These are phyloP conservation scores for Trochalopteron elliotii DNA, from an alignment of 2,113 vertebrate genomes.

Conservation along the genomic window DNA sequence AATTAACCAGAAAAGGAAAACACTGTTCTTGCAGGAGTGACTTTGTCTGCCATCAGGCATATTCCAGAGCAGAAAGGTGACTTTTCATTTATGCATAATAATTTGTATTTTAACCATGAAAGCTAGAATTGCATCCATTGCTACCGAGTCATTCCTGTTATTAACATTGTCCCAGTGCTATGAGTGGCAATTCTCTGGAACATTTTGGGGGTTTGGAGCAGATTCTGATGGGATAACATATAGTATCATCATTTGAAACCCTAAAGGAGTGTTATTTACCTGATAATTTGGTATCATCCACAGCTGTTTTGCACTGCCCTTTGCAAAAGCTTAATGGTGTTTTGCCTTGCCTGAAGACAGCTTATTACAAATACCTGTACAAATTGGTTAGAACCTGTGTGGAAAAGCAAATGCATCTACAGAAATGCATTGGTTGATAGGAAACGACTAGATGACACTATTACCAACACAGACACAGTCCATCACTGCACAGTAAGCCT, in stretches of 20 bases:
- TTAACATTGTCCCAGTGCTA: background rate
- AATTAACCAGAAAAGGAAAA: background rate
- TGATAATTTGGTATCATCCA: background rate
- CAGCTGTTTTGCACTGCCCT: background rate
- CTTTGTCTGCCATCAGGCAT: background rate
- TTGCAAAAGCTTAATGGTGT: background rate
- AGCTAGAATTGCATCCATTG: background rate
- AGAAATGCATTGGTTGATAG: background rate
- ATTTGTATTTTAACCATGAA: background rate
- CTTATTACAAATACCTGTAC: background rate
- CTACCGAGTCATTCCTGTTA: rapidly evolving
- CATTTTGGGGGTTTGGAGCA: background rate
- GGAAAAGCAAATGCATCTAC: background rate
- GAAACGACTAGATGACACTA: background rate
- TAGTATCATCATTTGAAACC: background rate
- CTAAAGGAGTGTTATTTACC: background rate
- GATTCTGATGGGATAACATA: background rate
- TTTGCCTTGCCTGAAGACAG: background rate
- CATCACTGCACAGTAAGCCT: background rate
- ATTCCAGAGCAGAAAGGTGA: background rate
- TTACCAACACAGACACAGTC: background rate
- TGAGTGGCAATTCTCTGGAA: background rate
- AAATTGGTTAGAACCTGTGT: background rate
- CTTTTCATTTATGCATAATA: background rate
- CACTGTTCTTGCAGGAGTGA: background rate